Percentiles rank a stretch among this genome's conserved stretches.
Conservation (phyloP, 2,113 vertebrate genomes). For the Pseudonaja textilis region DNA sequence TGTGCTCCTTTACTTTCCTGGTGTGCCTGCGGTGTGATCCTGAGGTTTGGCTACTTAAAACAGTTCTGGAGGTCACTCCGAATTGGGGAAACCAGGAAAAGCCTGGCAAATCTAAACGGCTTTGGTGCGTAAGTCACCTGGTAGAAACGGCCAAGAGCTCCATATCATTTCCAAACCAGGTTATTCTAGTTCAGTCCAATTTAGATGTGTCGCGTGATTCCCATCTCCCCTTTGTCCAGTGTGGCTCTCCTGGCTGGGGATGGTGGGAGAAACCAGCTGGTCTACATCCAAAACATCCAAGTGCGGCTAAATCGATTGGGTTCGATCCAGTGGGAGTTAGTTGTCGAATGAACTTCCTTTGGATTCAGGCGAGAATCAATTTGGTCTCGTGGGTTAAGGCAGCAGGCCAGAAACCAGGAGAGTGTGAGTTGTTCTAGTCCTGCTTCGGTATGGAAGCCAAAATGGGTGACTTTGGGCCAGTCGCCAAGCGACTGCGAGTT, state of each 20-base stretch:
- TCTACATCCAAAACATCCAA: background rate
- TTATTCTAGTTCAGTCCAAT: background rate
- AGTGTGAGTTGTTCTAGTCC: background rate
- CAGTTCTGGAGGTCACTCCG: background rate
- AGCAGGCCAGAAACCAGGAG: background rate
- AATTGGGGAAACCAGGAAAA: background rate
- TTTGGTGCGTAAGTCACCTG: background rate
- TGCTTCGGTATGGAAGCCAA: no score
- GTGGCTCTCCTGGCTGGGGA: background rate
- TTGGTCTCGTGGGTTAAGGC: background rate
- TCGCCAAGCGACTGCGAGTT: background rate
- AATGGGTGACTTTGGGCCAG: background rate
- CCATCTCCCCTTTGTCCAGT: background rate
- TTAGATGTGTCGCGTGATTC: background rate
- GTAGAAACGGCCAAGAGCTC: background rate
- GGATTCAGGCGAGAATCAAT: background rate
- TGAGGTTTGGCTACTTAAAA: conserved; percentile 53
- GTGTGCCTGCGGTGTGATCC: conserved; percentile 48
- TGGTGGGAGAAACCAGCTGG: background rate
- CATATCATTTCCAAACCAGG: background rate
- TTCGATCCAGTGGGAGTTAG: background rate
- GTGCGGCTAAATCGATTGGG: background rate
- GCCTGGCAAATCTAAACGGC: no score
- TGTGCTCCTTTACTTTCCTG: conserved; percentile 42
- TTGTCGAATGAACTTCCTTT: background rate